Conservation (phyloP, 2,888 invertebrate species). For the Dryomyza anilis region DNA sequence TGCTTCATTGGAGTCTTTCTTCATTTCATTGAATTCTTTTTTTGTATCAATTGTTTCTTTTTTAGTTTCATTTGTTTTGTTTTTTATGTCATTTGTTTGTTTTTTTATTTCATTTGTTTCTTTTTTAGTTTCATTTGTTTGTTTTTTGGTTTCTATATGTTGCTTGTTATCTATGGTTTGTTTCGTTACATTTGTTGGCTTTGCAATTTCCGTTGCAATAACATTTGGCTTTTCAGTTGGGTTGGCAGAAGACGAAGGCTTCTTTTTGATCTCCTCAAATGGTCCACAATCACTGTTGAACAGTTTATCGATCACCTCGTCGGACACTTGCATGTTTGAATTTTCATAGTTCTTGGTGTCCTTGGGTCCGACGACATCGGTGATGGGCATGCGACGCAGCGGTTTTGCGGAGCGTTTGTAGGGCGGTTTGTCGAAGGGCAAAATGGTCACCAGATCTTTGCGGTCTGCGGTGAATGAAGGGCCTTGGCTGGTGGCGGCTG, state of each 20-base stretch:
- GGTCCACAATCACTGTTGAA: constrained; percentile 57
- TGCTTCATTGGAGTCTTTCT: too few relatives aligned
- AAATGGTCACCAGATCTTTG: constrained; percentile 47
- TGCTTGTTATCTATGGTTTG: neutral
- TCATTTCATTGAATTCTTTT: too few relatives aligned
- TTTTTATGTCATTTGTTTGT: too few relatives aligned
- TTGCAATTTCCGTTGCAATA: neutral
- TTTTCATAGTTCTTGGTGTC: constrained; percentile 44
- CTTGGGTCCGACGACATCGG: constrained; percentile 52
- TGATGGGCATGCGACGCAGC: constrained; percentile 49
- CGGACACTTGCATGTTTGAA: constrained; percentile 51
- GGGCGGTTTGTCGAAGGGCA: constrained; percentile 52
- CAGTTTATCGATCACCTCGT: constrained; percentile 59
- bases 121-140: constrained; percentile 3
- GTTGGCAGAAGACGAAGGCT: constrained; percentile 8
- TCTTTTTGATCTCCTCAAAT: constrained; percentile 51
- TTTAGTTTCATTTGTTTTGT: too few relatives aligned
- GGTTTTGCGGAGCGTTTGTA: constrained; percentile 54
- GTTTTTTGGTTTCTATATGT: neutral
- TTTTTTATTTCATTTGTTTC: neutral
- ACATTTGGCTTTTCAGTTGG: neutral
- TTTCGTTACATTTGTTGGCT: neutral
- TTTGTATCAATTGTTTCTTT: too few relatives aligned
- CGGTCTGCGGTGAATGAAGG: constrained; percentile 47
- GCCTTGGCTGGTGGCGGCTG: too few relatives aligned